phyloP scores from a whole-genome alignment of 1,140 invertebrate genomes.

The Thaumatotibia leucotreta region DNA sequence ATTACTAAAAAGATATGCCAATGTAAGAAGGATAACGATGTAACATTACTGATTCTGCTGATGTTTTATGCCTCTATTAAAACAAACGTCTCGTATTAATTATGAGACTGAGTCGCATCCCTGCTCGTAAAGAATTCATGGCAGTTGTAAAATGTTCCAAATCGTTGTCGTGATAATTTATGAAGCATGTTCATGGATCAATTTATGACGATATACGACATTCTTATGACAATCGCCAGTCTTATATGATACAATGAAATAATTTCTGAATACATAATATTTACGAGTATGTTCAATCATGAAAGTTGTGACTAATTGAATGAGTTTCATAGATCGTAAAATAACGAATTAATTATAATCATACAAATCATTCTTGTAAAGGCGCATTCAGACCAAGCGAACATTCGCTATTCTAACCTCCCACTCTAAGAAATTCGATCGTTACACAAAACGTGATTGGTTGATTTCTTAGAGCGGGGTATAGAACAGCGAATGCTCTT shows the following conservation, averaged over 20 bases:
- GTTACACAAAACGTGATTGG: too few species aligned
- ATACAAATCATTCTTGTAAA: too few species aligned
- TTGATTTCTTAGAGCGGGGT: too few species aligned
- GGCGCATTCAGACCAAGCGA: too few species aligned
- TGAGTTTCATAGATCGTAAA: too few species aligned
- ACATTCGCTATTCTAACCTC: too few species aligned
- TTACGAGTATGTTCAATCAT: too few species aligned
- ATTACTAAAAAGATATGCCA: constrained; percentile 47
- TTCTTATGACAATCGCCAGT: background rate
- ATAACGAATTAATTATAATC: too few species aligned
- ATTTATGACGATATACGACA: constrained; percentile 57
- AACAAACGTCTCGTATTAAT: constrained; percentile 74
- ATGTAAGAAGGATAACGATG: constrained; percentile 42
- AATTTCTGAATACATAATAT: background rate
- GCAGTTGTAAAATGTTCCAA: constrained; percentile 72
- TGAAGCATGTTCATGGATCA: constrained; percentile 70
- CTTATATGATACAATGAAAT: background rate
- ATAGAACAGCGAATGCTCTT: too few species aligned
- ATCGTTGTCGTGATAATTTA: constrained; percentile 74
- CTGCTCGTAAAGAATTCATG: constrained; percentile 70
- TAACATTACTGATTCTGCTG: constrained; percentile 52
- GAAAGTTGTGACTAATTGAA: too few species aligned
- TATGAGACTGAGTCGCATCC: constrained; percentile 65
- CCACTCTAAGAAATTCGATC: too few species aligned
- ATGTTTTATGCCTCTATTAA: constrained; percentile 71